A percentile compares a stretch with the other conserved stretches of the same genome.
Evolutionary conservation across 1,140 invertebrate species (phyloP).

Genomic region (Bradysia coprophila): DNA sequence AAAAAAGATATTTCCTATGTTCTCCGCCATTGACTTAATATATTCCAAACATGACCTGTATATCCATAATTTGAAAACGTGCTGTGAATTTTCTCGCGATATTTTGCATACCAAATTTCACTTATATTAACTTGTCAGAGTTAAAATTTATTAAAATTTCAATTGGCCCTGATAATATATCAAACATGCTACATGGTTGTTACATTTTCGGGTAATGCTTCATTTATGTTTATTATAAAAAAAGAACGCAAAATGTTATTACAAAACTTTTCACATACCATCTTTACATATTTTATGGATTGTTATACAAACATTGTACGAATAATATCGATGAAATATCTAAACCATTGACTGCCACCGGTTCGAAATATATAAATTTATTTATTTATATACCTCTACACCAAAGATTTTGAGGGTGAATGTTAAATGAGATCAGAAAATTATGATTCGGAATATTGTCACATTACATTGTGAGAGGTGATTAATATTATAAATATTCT

Average conservation of each 20-base stretch:
- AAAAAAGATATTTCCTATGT: too few relatives aligned
- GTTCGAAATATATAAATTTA: not conserved
- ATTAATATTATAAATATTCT: too few relatives aligned
- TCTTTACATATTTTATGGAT: too few relatives aligned
- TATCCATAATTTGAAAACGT: not conserved
- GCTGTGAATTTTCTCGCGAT: not conserved
- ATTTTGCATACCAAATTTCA: not conserved
- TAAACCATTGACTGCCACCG: not conserved
- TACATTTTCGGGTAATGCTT: not conserved
- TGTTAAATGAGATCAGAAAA: not conserved
- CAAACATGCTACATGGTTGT: not conserved
- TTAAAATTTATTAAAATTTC: not conserved
- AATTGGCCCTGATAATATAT: not conserved
- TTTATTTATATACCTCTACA: too few relatives aligned
- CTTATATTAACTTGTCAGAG: not conserved
- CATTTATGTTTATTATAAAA: too few relatives aligned
- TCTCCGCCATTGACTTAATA: not conserved
- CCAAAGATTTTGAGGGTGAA: not conserved
- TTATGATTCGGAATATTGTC: too few relatives aligned
- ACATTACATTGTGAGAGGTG: too few relatives aligned
- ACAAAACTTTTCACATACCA: too few relatives aligned
- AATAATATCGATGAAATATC: too few relatives aligned
- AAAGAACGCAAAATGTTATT: too few relatives aligned
- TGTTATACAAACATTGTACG: too few relatives aligned
- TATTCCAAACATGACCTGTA: not conserved